A percentile compares a stretch with the other conserved stretches of the same genome.
These are phyloP conservation scores for Pachymerium ferrugineum DNA, from an alignment of 2,888 invertebrate species.

Conservation along the genomic window DNA sequence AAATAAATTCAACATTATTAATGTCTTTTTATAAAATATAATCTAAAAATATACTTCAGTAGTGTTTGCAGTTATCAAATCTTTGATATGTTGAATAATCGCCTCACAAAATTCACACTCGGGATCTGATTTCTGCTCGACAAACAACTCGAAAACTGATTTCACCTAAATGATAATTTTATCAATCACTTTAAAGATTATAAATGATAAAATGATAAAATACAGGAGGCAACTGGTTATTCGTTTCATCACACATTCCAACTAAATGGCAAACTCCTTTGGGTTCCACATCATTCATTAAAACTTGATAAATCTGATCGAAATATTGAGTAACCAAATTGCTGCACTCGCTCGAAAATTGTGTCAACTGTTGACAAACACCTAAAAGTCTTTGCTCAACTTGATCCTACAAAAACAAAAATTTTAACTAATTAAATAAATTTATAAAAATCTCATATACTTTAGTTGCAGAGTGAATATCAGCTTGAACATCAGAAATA, in stretches of 20 bases:
- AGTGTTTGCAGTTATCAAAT: conserved; percentile 74
- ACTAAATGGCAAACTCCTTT: conserved; percentile 67
- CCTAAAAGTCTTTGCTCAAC: conserved; percentile 55
- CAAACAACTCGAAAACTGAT: conserved; percentile 23
- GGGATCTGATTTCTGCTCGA: conserved; percentile 39
- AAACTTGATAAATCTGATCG: conserved; percentile 61
- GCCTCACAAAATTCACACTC: conserved; percentile 80
- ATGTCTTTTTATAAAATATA: conserved; percentile 18
- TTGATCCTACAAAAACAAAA: conserved; percentile 47
- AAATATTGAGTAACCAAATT: conserved; percentile 67
- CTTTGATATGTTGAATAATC: conserved; percentile 69
- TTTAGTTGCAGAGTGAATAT: conserved; percentile 53
- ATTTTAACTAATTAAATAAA: not conserved
- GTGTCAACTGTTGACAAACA: not conserved
- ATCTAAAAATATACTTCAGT: conserved; percentile 53
- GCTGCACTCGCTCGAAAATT: conserved; percentile 54
- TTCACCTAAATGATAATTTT: conserved; percentile 23
- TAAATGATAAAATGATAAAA: too few relatives aligned
- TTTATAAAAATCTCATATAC: conserved; percentile 11
- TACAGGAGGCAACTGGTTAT: conserved; percentile 34
- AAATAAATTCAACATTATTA: not conserved
- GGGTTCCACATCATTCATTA: conserved; percentile 55
- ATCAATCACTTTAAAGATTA: not conserved
- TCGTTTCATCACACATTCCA: conserved; percentile 60
- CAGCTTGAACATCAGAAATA: conserved; percentile 43